Evolutionary conservation across 2,113 vertebrate species (phyloP).

Genomic region (Macrotis lagotis): DNA sequence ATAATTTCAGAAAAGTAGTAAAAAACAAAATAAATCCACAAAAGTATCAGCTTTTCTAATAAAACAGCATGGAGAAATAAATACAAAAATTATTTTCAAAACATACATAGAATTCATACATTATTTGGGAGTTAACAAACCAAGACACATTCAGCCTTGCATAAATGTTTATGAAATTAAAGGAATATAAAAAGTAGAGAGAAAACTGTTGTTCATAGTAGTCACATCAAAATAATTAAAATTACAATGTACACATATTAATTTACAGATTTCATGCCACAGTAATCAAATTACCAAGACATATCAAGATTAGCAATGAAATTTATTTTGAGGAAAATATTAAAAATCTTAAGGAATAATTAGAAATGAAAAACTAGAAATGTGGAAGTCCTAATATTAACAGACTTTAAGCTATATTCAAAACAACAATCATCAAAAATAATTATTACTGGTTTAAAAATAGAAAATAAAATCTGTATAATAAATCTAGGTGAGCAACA

Average conservation of each 20-base stretch:
- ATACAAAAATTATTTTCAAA: not conserved
- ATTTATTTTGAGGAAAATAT: not conserved
- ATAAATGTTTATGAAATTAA: not conserved
- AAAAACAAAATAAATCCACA: not conserved
- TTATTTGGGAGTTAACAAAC: not conserved
- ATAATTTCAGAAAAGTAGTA: not conserved
- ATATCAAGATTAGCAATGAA: not conserved
- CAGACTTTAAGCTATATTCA: not conserved
- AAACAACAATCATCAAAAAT: not conserved
- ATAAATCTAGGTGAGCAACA: not conserved
- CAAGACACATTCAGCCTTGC: not conserved
- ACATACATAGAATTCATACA: not conserved
- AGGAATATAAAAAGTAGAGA: not conserved
- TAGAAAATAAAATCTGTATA: not conserved
- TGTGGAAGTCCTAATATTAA: not conserved
- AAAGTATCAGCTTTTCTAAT: not conserved
- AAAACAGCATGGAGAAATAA: not conserved
- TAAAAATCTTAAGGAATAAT: not conserved
- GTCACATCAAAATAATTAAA: not conserved
- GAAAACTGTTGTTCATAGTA: not conserved
- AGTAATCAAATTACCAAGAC: not conserved
- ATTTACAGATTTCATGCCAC: not conserved
- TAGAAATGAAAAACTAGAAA: not conserved
- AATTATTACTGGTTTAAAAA: not conserved
- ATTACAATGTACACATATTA: not conserved